Base-by-base conservation (phyloP, 2,113 vertebrate genomes). In the Noturus placidus region DNA sequence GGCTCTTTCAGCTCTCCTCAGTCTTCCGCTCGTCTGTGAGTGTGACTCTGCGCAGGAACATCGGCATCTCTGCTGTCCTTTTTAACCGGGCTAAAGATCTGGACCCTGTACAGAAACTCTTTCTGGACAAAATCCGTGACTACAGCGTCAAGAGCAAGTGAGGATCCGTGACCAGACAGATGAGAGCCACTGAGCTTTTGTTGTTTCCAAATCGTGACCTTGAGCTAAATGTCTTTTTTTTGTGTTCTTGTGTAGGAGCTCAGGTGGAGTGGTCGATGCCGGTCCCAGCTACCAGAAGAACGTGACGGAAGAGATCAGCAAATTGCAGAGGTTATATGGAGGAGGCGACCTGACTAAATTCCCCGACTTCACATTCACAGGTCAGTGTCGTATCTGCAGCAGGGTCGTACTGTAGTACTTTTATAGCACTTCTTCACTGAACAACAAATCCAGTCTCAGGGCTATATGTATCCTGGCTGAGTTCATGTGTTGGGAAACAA, bases 61-160 rank as follows among this genome's bases (percentile, higher is more conserved):
- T 99, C 1, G 97, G 97, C n/a, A 82, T 97, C 22, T 97, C 98
- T 0, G 97, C 98, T 0, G 76, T 99, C 4, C 88, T 93, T 10
- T 96, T 99, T 88, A 98, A 97, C 90, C 95, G 93, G 91, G 25
- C 95, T 0, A 96, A 95, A 83, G 96, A 97, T 7, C 94, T 99
- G 0, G 98, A 99, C 91, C 98, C 98, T 0, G 86, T 99, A 74
- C 98, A 99, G 95, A 99, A 98, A 81, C 95, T 99, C 35, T 99
- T 99, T 80, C 59, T 99, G 91, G 98, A 99, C 92, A 99, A 99
- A 94, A 97, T 99, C 91, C 95, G 95, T 19, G 97, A 99, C 86
- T 99, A 99, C 92, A 96, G 87, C 88, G 89, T 88, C 22, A 99
- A 98, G 93, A 97, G 97, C 96, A 96, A 96, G 98, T 99, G 70